Percentiles rank a stretch among this genome's conserved stretches.
phyloP scores from a whole-genome alignment of 2,888 invertebrate species.

The Rotaria macrura region DNA sequence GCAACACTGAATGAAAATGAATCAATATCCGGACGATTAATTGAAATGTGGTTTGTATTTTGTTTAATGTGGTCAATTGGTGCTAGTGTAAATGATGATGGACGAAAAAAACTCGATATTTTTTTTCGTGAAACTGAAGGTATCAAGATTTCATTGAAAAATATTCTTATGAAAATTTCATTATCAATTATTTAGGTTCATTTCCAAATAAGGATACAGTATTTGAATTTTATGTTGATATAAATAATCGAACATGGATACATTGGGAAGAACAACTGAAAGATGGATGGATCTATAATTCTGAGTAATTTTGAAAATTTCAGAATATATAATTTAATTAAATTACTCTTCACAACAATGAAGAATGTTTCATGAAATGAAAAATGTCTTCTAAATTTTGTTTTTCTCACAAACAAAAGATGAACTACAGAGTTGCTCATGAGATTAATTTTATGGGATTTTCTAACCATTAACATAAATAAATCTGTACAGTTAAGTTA shows the following conservation, averaged over 20 bases:
- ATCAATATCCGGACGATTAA: conserved; percentile 43
- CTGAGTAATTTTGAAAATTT: neutral
- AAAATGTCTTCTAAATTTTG: too few species aligned
- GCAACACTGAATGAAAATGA: conserved; percentile 51
- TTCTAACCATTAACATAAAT: too few species aligned
- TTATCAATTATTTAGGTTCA: conserved; percentile 41
- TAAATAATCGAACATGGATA: conserved; percentile 59
- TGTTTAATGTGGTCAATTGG: conserved; percentile 51
- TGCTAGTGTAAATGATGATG: conserved; percentile 48
- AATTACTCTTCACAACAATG: too few species aligned
- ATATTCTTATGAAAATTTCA: neutral
- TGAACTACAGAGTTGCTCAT: too few species aligned
- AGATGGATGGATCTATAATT: conserved; percentile 26
- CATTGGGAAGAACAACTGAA: conserved; percentile 68
- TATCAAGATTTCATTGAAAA: conserved; percentile 34
- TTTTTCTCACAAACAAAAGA: too few species aligned
- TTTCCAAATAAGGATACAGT: conserved; percentile 77
- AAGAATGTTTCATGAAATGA: too few species aligned
- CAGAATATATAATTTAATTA: too few species aligned
- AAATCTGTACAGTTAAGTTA: too few species aligned
- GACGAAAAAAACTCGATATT: conserved; percentile 50
- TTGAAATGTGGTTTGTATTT: conserved; percentile 51
- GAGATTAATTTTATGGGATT: too few species aligned
- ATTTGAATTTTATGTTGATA: conserved; percentile 76
- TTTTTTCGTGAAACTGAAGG: conserved; percentile 61